These are phyloP conservation scores for Phymastichus coffea DNA, from an alignment of 1,140 invertebrate genomes.

Conservation along the genomic window DNA sequence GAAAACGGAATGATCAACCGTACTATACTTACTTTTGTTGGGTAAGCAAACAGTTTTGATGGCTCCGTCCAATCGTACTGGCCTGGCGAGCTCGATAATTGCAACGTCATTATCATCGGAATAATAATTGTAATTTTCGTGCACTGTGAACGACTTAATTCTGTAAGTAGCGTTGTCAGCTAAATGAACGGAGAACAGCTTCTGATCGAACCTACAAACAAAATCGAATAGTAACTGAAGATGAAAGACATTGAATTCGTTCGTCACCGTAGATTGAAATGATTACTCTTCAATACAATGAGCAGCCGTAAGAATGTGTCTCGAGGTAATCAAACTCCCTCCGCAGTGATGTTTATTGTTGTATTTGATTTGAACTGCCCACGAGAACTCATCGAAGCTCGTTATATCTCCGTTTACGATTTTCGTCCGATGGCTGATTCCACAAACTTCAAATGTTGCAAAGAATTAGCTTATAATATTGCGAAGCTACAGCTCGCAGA, in stretches of 20 bases:
- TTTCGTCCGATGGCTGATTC: conserved; percentile 63
- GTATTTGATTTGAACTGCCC: conserved; percentile 70
- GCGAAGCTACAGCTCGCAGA: no score
- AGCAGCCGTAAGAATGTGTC: conserved; percentile 63
- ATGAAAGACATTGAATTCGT: not conserved
- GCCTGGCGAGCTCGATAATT: conserved; percentile 67
- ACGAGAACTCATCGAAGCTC: conserved; percentile 70
- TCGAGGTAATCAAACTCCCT: conserved; percentile 65
- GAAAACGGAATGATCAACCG: no score
- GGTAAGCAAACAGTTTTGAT: conserved; percentile 76
- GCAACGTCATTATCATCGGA: conserved; percentile 83
- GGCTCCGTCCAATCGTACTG: conserved; percentile 61
- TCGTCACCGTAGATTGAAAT: no score
- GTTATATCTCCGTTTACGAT: conserved; percentile 74
- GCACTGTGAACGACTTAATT: conserved; percentile 55
- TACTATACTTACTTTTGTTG: conserved; percentile 26
- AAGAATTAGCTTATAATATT: no score
- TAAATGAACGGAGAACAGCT: conserved; percentile 51
- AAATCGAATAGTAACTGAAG: not conserved
- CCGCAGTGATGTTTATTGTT: conserved; percentile 73
- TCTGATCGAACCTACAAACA: conserved; percentile 54
- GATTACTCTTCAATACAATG: conserved; percentile 63
- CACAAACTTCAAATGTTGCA: conserved; percentile 68
- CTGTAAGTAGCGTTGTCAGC: conserved; percentile 45
- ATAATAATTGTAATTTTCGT: conserved; percentile 68